phyloP scores from a whole-genome alignment of 2,113 vertebrate species.

The Bufo bufo region DNA sequence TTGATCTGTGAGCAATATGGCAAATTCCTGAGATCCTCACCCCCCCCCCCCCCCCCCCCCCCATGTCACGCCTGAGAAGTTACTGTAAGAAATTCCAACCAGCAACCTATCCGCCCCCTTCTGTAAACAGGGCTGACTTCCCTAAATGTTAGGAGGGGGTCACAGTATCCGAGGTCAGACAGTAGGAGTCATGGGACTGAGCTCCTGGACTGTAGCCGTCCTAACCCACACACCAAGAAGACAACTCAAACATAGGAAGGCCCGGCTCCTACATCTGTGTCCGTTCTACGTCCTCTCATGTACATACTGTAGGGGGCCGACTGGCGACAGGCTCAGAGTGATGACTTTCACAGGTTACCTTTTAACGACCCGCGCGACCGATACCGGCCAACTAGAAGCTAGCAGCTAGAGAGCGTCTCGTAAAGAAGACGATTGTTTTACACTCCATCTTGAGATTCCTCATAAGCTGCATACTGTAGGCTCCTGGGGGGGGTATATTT shows the following conservation, averaged over 20 bases:
- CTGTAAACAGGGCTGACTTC: slow-evolving; percentile 39
- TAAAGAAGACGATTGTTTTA: slow-evolving; percentile 25
- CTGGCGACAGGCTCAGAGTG: slow-evolving; percentile 24
- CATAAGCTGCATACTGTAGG: neutral
- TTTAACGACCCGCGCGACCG: slow-evolving; percentile 10
- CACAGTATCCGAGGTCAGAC: slow-evolving; percentile 36
- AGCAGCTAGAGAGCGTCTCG: neutral
- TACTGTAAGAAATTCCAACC: slow-evolving; percentile 43
- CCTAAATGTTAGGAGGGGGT: slow-evolving; percentile 40
- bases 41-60: too few species aligned
- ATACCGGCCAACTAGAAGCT: slow-evolving; percentile 10
- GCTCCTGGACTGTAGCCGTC: neutral
- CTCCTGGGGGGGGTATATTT: slow-evolving; percentile 21
- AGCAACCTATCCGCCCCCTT: slow-evolving; percentile 1
- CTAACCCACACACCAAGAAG: slow-evolving; percentile 13
- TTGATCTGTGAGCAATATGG: neutral
- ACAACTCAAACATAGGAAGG: slow-evolving; percentile 38
- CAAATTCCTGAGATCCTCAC: slow-evolving; percentile 5
- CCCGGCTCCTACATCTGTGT: slow-evolving; percentile 9
- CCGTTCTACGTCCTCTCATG: slow-evolving; percentile 12
- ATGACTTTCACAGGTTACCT: slow-evolving; percentile 17
- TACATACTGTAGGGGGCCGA: neutral
- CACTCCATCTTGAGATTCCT: slow-evolving; percentile 4
- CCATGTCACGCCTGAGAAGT: slow-evolving; percentile 19
- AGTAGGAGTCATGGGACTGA: slow-evolving; percentile 14